A percentile compares a stretch with the other conserved stretches of the same genome.
Evolutionary conservation across 1,140 invertebrate genomes (phyloP).

Genomic region (Holotrichia oblita): DNA sequence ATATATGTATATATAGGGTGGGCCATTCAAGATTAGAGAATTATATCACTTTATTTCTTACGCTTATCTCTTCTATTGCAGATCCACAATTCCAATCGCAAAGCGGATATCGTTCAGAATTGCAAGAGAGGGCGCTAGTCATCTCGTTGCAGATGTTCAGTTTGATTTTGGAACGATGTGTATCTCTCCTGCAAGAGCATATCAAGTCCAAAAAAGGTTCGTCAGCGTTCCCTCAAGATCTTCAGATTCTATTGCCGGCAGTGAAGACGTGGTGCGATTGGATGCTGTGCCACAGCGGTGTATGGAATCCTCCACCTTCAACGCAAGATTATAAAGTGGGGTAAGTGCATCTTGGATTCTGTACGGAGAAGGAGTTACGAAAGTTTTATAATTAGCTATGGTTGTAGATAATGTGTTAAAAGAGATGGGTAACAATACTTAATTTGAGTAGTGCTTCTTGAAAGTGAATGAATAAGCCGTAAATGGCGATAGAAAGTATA

Average conservation of each 20-base stretch:
- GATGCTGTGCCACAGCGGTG: slow-evolving; percentile 84
- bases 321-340: slow-evolving; percentile 81
- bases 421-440: too few species aligned
- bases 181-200: slow-evolving; percentile 74
- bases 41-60: neutral
- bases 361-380: too few species aligned
- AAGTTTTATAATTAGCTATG: too few species aligned
- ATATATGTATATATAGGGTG: neutral
- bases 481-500: too few species aligned
- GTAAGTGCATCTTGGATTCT: slow-evolving; percentile 64
- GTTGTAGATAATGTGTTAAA: too few species aligned
- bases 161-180: slow-evolving; percentile 79
- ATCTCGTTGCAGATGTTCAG: slow-evolving; percentile 92
- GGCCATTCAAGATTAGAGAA: neutral
- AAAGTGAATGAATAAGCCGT: too few species aligned
- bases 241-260: slow-evolving; percentile 78
- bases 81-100: slow-evolving; percentile 66
- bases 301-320: slow-evolving; percentile 88
- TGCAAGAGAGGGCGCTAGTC: slow-evolving; percentile 86
- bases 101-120: slow-evolving; percentile 77
- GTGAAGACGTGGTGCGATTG: slow-evolving; percentile 93
- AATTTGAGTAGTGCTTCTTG: too few species aligned
- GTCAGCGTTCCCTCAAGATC: slow-evolving; percentile 68
- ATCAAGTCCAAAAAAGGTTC: slow-evolving; percentile 55
- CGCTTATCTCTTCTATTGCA: slow-evolving; percentile 60